phyloP scores from a whole-genome alignment of 2,888 invertebrate species.

The Metacarcinus magister region DNA sequence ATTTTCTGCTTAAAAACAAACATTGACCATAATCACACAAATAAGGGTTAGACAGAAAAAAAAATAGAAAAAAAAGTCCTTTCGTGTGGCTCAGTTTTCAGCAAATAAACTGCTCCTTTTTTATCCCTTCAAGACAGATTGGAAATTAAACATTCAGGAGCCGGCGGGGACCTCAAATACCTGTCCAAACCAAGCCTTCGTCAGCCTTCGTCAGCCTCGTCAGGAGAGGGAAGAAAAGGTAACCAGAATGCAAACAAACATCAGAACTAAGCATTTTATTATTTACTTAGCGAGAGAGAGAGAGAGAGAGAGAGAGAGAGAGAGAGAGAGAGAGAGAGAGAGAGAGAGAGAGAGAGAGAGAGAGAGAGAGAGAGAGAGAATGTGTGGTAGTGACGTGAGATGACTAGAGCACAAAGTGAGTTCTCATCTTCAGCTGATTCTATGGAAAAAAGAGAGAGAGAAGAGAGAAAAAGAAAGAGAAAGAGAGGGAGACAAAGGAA shows the following conservation, averaged over 20 bases:
- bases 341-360: slow-evolving; percentile 18
- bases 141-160: not conserved
- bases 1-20: not conserved
- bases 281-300: not conserved
- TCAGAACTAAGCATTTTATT: not conserved
- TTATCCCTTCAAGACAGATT: not conserved
- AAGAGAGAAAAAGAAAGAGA: no score
- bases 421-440: no score
- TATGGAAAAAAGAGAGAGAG: no score
- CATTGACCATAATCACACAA: no score
- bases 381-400: no score
- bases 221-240: not conserved
- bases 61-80: not conserved
- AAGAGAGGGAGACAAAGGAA: no score
- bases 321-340: not conserved
- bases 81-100: not conserved
- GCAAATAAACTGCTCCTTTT: slow-evolving; percentile 29
- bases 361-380: not conserved
- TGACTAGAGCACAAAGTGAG: no score
- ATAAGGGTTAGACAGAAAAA: no score
- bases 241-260: slow-evolving; percentile 3
- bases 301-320: slow-evolving; percentile 49
- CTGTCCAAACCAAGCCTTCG: not conserved
- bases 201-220: not conserved
- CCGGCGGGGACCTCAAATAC: not conserved